phyloP scores from a whole-genome alignment of 2,113 vertebrate genomes.

The Spermophilus dauricus region DNA sequence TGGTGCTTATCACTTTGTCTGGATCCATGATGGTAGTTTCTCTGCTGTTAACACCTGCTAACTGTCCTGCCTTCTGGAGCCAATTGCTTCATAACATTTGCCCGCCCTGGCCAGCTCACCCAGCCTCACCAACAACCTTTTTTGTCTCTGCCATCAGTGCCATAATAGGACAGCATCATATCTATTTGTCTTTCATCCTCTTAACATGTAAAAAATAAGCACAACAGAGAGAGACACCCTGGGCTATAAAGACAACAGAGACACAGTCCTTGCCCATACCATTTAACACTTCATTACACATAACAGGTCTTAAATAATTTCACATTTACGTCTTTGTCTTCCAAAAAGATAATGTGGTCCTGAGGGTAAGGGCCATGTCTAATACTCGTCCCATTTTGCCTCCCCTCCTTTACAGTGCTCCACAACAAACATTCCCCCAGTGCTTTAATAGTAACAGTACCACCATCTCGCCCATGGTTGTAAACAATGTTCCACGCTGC shows the following conservation, averaged over 20 bases:
- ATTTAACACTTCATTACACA: background rate
- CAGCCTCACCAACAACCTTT: background rate
- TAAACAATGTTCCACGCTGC: background rate
- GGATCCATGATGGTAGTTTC: background rate
- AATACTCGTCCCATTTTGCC: background rate
- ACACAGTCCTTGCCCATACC: background rate
- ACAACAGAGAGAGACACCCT: background rate
- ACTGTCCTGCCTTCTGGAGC: background rate
- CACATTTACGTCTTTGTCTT: background rate
- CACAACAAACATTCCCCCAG: background rate
- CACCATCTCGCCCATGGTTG: background rate
- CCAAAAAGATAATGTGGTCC: background rate
- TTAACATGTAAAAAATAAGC: background rate
- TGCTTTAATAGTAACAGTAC: background rate
- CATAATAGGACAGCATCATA: background rate
- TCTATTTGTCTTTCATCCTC: background rate
- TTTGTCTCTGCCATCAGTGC: background rate
- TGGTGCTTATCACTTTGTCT: background rate
- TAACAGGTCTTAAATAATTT: background rate
- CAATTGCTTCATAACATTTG: background rate
- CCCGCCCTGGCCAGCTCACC: background rate
- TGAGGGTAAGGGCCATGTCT: background rate
- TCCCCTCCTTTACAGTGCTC: background rate
- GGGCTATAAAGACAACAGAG: background rate
- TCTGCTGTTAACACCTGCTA: background rate